Base-by-base conservation (phyloP, 2,888 invertebrate species). In the Antitype chi region DNA sequence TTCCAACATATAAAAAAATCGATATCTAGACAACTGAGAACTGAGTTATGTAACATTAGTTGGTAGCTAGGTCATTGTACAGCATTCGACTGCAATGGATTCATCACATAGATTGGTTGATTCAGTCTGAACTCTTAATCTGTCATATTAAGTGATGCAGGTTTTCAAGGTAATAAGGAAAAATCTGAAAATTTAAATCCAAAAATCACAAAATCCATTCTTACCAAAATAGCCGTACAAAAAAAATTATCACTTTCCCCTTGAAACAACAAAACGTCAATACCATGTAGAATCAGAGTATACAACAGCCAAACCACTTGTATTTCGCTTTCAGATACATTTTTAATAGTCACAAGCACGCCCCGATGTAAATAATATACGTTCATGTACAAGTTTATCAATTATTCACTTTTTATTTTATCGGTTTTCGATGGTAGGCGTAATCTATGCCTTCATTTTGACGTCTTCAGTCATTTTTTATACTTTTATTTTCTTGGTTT, bases 301-400 rank as follows among this genome's bases (percentile, higher is more conserved):
- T 74, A 63, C 62, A 77, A 77, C 79, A 73, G 68, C 71, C 47
- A 70, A 77, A 80, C 49, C 74, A 70, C 86, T 78, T 80, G 49
- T 78, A 74, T 74, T 73, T 72, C 70, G 87, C 81, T 78, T 87
- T 87, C 55, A 80, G 55, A 80, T 82, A 85, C 80, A 87, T 87
- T 75, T 77, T 84, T 75, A 69, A 72, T 60, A 52, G 53, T 75
- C 63, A 76, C 75, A 78, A 84, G 38, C 70, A 66, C 75, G 70
- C 15, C 32, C 62, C 67, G 53, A 85, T 73, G 57, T 73, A 74
- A 64, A 81, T 76, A 78, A 78, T 75, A 79, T 28, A 70, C 64
- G 76, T 78, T 82, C 80, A 87, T 81, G 70, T 81, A 86, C 73
- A 81, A 82, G 53, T 78, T 83, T 77, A 77, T 77, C 63, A 85